Conservation (phyloP, 2,113 vertebrate genomes). For the Otus sunia region DNA sequence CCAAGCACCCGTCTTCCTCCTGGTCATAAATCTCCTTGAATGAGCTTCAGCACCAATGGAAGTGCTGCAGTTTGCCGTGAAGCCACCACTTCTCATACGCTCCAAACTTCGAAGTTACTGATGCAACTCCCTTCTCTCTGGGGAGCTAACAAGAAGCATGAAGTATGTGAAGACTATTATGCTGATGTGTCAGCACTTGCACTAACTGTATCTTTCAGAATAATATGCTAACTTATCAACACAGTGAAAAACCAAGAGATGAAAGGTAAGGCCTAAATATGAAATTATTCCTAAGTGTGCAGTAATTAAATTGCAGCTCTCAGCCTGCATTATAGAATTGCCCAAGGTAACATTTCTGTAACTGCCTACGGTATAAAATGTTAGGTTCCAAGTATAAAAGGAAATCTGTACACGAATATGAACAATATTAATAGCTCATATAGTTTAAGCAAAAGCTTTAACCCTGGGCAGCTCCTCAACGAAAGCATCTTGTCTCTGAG, state of each 20-base stretch:
- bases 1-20: neutral
- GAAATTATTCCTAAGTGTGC: neutral
- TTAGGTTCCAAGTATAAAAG: neutral
- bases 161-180: neutral
- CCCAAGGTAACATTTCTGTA: neutral
- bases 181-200: neutral
- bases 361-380: neutral
- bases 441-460: neutral
- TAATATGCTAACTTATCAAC: neutral
- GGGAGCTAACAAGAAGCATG: neutral
- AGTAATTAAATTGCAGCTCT: slow-evolving; percentile 24
- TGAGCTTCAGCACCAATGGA: neutral
- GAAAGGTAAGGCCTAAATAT: neutral
- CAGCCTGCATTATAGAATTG: neutral
- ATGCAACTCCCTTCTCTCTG: neutral
- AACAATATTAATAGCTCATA: neutral
- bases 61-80: neutral
- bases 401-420: neutral
- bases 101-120: neutral
- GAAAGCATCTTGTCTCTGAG: neutral
- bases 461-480: neutral
- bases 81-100: neutral
- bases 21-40: neutral
- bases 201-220: neutral
- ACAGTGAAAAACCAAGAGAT: neutral